phyloP scores from a whole-genome alignment of 2,113 vertebrate genomes.

The Scalopus aquaticus region DNA sequence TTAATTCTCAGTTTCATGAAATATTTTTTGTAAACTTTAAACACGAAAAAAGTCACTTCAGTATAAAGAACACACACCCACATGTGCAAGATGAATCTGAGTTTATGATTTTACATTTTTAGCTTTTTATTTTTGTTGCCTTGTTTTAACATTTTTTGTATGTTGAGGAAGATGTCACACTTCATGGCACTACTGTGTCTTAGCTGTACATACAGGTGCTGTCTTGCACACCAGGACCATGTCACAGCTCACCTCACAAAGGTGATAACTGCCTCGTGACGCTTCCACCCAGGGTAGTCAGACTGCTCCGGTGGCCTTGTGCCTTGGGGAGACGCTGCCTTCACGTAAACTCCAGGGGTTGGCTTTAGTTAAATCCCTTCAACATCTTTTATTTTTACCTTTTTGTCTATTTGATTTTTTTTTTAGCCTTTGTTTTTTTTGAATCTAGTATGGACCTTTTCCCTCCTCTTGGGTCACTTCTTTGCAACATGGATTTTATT shows the following conservation, averaged over 20 bases:
- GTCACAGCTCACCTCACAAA: neutral
- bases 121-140: neutral
- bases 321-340: neutral
- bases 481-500: neutral
- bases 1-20: neutral
- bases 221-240: neutral
- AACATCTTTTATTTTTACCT: neutral
- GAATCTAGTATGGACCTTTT: neutral
- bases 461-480: neutral
- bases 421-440: neutral
- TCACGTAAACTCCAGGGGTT: neutral
- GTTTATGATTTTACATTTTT: neutral
- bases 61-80: neutral
- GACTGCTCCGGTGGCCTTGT: neutral
- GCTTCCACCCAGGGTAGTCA: neutral
- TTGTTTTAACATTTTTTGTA: neutral
- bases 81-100: neutral
- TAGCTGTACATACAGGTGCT: neutral
- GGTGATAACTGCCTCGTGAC: neutral
- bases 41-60: neutral
- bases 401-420: neutral
- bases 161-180: neutral
- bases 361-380: neutral
- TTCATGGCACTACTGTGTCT: neutral
- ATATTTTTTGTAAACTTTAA: neutral